A percentile compares a stretch with the other conserved stretches of the same genome.
Evolutionary conservation across 2,888 invertebrate genomes (phyloP).

Genomic region (Crioceris asparagi): DNA sequence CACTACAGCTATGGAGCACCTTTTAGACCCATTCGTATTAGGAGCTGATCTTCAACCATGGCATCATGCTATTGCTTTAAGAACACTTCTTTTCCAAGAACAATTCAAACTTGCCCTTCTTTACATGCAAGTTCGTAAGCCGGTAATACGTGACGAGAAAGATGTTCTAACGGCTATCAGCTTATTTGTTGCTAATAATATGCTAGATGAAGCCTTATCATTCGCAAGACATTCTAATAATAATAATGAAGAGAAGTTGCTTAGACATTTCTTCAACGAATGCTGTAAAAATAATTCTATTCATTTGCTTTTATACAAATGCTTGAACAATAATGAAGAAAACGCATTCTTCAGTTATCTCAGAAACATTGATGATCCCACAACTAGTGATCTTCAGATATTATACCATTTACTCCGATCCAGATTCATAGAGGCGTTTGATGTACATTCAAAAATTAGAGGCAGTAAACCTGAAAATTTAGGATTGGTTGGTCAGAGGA

Average conservation of each 20-base stretch:
- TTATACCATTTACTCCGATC: slow-evolving; percentile 57
- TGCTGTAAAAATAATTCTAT: slow-evolving; percentile 47
- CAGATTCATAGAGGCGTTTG: slow-evolving; percentile 48
- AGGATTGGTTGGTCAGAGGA: slow-evolving; percentile 28
- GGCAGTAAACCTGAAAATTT: slow-evolving; percentile 20
- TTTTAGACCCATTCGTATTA: slow-evolving; percentile 51
- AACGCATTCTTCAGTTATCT: slow-evolving; percentile 55
- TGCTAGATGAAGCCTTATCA: slow-evolving; percentile 55
- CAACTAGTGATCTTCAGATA: slow-evolving; percentile 55
- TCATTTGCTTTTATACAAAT: slow-evolving; percentile 50
- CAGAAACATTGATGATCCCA: slow-evolving; percentile 41
- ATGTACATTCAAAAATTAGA: slow-evolving; percentile 36
- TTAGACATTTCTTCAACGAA: slow-evolving; percentile 52
- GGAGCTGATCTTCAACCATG: slow-evolving; percentile 49
- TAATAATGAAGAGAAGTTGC: slow-evolving; percentile 39
- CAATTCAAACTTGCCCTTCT: slow-evolving; percentile 59
- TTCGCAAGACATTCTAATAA: slow-evolving; percentile 49
- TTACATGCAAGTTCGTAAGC: slow-evolving; percentile 47
- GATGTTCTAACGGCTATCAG: slow-evolving; percentile 48
- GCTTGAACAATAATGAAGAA: slow-evolving; percentile 54
- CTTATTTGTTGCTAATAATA: slow-evolving; percentile 50
- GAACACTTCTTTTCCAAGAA: slow-evolving; percentile 54
- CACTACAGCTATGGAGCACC: slow-evolving; percentile 55
- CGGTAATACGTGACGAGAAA: slow-evolving; percentile 27
- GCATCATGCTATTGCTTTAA: slow-evolving; percentile 62